Evolutionary conservation across 2,888 invertebrate genomes (phyloP), one percentile per base, ranked within the genome.

Genomic region (Temnothorax ravouxi): DNA sequence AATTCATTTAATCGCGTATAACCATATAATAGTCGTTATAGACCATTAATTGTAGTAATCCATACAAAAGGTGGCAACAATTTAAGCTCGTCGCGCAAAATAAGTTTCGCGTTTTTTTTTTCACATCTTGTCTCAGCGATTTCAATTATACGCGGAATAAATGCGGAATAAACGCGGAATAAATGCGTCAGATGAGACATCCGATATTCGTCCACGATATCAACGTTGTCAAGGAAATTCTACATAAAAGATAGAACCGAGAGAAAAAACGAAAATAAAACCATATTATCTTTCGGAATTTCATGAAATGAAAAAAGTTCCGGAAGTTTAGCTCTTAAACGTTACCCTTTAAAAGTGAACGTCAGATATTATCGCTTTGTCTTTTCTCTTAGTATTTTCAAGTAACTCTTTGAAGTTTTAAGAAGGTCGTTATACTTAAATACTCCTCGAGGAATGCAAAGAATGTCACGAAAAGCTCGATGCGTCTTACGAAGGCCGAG

Each of bases 21-120:
- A 6, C 34, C 6, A 34, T 34, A 34, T 56, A 59, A 44, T 47
- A 18, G 2, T 25, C 44, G 34, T 59, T 69, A 56, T 79, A 69
- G 41, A 25, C 15, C 13, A 67, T 69, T n/a, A n/a, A n/a, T n/a
- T 38, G n/a, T 77, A 79, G 59, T 18, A 38, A 47, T 18, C 21
- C 79, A 13, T 59, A 15, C 41, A 21, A 59, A 67, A 56, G 11
- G 9, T 34, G 38, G 18, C 50, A 50, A n/a, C 13, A 59, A 54
- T 54, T 54, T 29, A 41, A 29, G 13, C 25, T 25, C 38, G 38
- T 47, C n/a, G 44, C 15, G 52, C 41, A 29, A 54, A 54, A n/a
- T n/a, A n/a, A 54, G 21, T 41, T 18, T 67, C 21, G 21, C 21
- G 25, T 62, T 59, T 25, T 21, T n/a, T 59, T 25, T 21, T n/a